Evolutionary conservation across 2,113 vertebrate species (phyloP).

Genomic region (Sterna hirundo): DNA sequence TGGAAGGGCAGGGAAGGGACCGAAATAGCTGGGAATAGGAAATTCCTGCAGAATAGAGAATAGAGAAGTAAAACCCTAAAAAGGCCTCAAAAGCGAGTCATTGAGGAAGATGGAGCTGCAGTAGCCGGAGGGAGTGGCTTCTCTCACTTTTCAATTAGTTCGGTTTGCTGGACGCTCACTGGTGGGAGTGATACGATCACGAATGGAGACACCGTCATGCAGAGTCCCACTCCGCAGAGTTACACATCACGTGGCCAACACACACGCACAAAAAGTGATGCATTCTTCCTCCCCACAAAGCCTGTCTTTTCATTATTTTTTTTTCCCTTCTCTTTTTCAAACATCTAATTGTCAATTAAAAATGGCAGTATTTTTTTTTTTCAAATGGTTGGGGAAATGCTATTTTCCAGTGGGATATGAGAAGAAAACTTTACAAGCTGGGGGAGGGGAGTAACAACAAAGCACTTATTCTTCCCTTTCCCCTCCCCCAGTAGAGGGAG

Average conservation of each 20-base stretch:
- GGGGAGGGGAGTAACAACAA: slow-evolving; percentile 64
- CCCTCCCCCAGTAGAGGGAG: slow-evolving; percentile 58
- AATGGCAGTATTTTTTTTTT: background rate
- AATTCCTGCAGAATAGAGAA: background rate
- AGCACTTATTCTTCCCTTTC: slow-evolving; percentile 61
- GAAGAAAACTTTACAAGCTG: slow-evolving; percentile 6
- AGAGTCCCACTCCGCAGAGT: background rate
- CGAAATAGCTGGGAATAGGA: slow-evolving; percentile 7
- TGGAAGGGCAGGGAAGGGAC: background rate
- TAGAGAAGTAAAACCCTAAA: background rate
- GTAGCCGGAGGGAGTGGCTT: background rate
- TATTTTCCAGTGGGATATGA: slow-evolving; percentile 7
- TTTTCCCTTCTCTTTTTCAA: background rate
- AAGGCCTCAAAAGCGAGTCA: background rate
- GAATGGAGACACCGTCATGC: background rate
- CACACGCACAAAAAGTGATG: background rate
- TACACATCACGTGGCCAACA: background rate
- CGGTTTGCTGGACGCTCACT: background rate
- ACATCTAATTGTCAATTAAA: background rate
- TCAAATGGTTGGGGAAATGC: background rate
- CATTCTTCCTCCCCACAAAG: background rate
- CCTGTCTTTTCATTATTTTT: background rate
- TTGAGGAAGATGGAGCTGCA: background rate
- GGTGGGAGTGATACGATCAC: background rate
- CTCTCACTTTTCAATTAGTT: background rate